These are phyloP conservation scores for Cranoglanis bouderius DNA, from an alignment of 2,113 vertebrate genomes.

Conservation along the genomic window DNA sequence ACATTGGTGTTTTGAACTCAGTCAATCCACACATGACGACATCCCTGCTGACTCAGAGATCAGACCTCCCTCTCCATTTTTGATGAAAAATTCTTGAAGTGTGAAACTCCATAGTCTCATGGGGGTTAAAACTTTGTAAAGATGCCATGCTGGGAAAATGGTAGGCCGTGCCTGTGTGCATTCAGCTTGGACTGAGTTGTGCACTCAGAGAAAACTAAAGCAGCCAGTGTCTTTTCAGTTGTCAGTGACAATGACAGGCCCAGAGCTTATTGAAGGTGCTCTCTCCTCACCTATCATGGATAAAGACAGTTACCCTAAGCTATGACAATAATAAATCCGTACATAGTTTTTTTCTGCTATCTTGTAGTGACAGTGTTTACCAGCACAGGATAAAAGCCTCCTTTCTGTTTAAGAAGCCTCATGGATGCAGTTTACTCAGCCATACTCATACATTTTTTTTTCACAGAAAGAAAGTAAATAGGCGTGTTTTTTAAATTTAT, in stretches of 20 bases:
- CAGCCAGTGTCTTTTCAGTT: constrained; percentile 57
- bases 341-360: constrained; percentile 53
- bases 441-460: not conserved
- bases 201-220: constrained; percentile 58
- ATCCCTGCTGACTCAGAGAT: constrained; percentile 56
- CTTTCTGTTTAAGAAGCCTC: constrained; percentile 38
- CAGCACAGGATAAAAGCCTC: constrained; percentile 40
- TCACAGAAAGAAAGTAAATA: not conserved
- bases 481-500: no score
- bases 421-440: not conserved
- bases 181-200: constrained; percentile 67
- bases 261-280: constrained; percentile 65
- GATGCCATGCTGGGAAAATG: constrained; percentile 77
- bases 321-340: constrained; percentile 57
- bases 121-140: constrained; percentile 73
- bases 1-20: constrained; percentile 53
- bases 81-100: constrained; percentile 69
- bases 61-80: constrained; percentile 56
- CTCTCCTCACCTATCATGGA: constrained; percentile 63
- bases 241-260: constrained; percentile 68
- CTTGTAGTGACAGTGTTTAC: constrained; percentile 50
- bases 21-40: constrained; percentile 52
- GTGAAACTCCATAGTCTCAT: constrained; percentile 62
- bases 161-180: constrained; percentile 62
- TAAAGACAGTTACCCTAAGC: constrained; percentile 64